Percentiles rank a stretch among this genome's conserved stretches.
These are phyloP conservation scores for Cryptus armator DNA, from an alignment of 2,888 invertebrate genomes.

Conservation along the genomic window DNA sequence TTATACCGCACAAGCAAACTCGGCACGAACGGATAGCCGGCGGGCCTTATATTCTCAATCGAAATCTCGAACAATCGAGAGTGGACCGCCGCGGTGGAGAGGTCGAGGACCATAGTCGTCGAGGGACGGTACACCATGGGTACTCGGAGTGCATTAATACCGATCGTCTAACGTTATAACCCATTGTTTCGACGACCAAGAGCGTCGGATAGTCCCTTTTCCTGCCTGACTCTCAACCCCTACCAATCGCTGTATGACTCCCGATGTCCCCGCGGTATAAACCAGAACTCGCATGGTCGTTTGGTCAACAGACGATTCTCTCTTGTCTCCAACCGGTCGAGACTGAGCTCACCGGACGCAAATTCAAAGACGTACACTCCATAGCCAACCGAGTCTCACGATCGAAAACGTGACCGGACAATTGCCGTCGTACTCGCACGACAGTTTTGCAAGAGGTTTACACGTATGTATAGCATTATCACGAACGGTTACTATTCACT, in stretches of 20 bases:
- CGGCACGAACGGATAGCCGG: conserved; percentile 34
- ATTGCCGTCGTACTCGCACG: conserved; percentile 70
- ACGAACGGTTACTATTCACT: conserved; percentile 49
- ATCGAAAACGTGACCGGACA: conserved; percentile 76
- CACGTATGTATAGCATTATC: conserved; percentile 25
- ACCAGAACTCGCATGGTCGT: conserved; percentile 32
- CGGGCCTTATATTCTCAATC: conserved; percentile 58
- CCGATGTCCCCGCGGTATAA: conserved; percentile 14
- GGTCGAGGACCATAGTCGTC: conserved; percentile 41
- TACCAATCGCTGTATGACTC: conserved; percentile 5
- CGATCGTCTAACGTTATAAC: conserved; percentile 75
- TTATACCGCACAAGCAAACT: conserved; percentile 22
- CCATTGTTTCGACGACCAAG: conserved; percentile 70
- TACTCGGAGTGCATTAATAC: conserved; percentile 74
- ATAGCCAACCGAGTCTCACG: conserved; percentile 72
- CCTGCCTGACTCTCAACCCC: conserved; percentile 39
- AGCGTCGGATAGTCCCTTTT: conserved; percentile 41
- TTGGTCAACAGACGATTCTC: conserved; percentile 1
- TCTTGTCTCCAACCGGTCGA: conserved; percentile 36
- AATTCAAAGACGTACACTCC: conserved; percentile 48
- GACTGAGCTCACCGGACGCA: conserved; percentile 40
- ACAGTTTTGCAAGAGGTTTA: conserved; percentile 38
- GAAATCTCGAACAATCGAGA: conserved; percentile 64
- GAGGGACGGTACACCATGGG: conserved; percentile 50
- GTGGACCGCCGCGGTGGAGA: conserved; percentile 50